These are phyloP conservation scores for Drosophila nannoptera DNA, from an alignment of 1,140 invertebrate species.

Conservation along the genomic window DNA sequence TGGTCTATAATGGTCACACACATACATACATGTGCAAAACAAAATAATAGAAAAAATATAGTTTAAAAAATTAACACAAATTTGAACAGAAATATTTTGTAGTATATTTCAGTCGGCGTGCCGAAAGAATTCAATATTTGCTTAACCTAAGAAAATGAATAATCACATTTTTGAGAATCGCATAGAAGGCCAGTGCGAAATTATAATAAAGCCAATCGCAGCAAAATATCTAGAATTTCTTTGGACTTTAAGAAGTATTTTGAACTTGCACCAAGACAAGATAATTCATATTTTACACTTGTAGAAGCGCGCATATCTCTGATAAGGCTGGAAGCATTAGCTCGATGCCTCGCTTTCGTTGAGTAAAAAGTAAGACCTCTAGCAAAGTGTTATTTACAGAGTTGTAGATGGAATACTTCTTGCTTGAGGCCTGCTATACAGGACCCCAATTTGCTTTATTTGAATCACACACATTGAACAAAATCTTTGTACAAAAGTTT, in stretches of 20 bases:
- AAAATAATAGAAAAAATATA: conserved; percentile 36
- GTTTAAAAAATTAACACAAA: conserved; percentile 26
- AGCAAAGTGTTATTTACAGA: conserved; percentile 57
- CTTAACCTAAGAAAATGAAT: neutral
- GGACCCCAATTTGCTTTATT: conserved; percentile 57
- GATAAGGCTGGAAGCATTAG: conserved; percentile 37
- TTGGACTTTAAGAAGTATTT: neutral
- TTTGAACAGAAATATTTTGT: conserved; percentile 18
- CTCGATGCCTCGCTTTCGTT: conserved; percentile 27
- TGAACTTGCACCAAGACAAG: neutral
- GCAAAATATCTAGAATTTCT: neutral
- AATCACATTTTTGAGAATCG: conserved; percentile 1
- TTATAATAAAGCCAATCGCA: no score
- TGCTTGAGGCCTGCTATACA: conserved; percentile 53
- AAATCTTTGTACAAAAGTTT: conserved; percentile 59
- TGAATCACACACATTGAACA: conserved; percentile 57
- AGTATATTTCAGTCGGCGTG: conserved; percentile 9
- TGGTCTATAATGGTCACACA: conserved; percentile 68
- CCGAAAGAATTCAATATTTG: conserved; percentile 19
- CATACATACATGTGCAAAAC: conserved; percentile 26
- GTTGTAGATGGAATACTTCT: neutral
- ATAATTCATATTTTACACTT: conserved; percentile 61
- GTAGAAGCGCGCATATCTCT: conserved; percentile 53
- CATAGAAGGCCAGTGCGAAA: neutral
- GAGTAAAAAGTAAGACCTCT: conserved; percentile 22